A percentile compares a stretch with the other conserved stretches of the same genome.
These are phyloP conservation scores for Ennomos fuscantarius DNA, from an alignment of 2,888 invertebrate species.

Conservation along the genomic window DNA sequence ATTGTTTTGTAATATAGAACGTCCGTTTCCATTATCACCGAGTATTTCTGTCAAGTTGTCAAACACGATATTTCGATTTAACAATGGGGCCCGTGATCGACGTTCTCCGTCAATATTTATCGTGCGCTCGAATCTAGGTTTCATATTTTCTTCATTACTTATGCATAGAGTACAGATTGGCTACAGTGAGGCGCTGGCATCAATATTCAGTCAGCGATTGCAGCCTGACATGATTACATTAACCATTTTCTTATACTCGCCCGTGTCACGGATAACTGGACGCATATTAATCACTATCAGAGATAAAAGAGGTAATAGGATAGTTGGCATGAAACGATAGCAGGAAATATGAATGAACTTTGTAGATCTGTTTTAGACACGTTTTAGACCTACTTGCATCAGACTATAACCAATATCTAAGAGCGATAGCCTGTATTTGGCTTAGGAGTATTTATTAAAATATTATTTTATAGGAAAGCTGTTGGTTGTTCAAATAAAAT, in stretches of 20 bases:
- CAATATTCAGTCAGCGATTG: slow-evolving; percentile 75
- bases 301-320: not conserved
- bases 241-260: slow-evolving; percentile 48
- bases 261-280: slow-evolving; percentile 22
- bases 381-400: no score
- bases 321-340: not conserved
- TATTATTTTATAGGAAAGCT: no score
- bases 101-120: slow-evolving; percentile 71
- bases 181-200: slow-evolving; percentile 69
- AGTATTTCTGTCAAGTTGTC: slow-evolving; percentile 22
- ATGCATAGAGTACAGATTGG: slow-evolving; percentile 83
- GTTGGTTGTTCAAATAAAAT: no score
- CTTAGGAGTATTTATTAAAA: no score
- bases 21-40: not conserved
- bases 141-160: slow-evolving; percentile 81
- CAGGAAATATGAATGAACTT: no score
- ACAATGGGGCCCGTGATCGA: slow-evolving; percentile 48
- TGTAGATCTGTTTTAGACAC: no score
- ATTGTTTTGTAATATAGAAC: not conserved
- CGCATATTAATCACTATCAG: slow-evolving; percentile 21
- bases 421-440: no score
- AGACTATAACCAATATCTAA: no score
- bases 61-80: slow-evolving; percentile 34
- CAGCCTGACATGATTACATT: slow-evolving; percentile 54
- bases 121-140: slow-evolving; percentile 68